Conservation (phyloP, 92 coral and sea anemone genomes). For the Bergia puertoricense region DNA sequence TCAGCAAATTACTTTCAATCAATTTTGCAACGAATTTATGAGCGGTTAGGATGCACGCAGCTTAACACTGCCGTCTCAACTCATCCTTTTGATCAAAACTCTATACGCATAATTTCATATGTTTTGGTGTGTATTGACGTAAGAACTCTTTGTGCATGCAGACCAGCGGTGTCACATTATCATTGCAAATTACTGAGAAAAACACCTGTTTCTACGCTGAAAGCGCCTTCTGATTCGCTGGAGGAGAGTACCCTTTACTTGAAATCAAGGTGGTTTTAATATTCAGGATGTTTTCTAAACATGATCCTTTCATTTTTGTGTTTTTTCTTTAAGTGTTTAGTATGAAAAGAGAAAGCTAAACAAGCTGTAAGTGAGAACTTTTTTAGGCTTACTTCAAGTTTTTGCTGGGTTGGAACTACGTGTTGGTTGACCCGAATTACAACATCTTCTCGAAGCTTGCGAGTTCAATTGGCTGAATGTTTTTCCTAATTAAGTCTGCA, state of each 20-base stretch:
- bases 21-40: neutral
- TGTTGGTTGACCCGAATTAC: neutral
- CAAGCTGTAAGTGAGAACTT: neutral
- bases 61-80: slow-evolving; percentile 5
- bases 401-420: neutral
- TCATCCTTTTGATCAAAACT: slow-evolving; percentile 33
- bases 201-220: slow-evolving; percentile 34
- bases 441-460: neutral
- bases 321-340: slow-evolving; percentile 12
- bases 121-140: slow-evolving; percentile 64
- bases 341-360: neutral
- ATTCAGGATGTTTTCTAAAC: slow-evolving; percentile 30
- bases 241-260: neutral
- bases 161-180: slow-evolving; percentile 30
- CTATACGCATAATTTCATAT: slow-evolving; percentile 62
- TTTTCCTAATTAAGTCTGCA: slow-evolving; percentile 28
- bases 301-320: neutral
- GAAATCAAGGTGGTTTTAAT: slow-evolving; percentile 23
- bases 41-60: neutral
- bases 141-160: slow-evolving; percentile 48
- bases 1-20: neutral
- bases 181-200: slow-evolving; percentile 36
- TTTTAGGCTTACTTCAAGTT: neutral
- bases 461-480: slow-evolving; percentile 2
- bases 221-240: slow-evolving; percentile 21